Evolutionary conservation across 1,140 invertebrate genomes (phyloP).

Genomic region (Rhagoletis pomonella): DNA sequence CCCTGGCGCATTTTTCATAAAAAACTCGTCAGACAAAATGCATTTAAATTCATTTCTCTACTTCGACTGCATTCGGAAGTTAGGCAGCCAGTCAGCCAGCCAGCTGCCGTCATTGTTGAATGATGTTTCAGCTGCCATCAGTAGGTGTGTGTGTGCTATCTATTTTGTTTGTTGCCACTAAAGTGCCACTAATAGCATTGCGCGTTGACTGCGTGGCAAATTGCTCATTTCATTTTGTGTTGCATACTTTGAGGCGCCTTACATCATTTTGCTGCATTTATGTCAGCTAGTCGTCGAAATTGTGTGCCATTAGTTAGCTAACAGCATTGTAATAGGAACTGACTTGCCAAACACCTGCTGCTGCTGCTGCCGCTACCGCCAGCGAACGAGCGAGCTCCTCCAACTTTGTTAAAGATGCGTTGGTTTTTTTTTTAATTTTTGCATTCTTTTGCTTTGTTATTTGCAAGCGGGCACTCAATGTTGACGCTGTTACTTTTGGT

Average conservation of each 20-base stretch:
- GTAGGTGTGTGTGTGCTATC: not conserved
- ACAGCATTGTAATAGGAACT: not conserved
- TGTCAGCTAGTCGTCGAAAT: conserved; percentile 17
- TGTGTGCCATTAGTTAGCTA: conserved; percentile 38
- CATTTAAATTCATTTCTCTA: conserved; percentile 20
- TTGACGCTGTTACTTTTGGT: too few species aligned
- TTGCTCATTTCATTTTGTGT: conserved; percentile 27
- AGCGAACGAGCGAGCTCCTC: too few species aligned
- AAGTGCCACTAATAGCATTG: conserved; percentile 36
- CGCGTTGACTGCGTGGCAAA: not conserved
- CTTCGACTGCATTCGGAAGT: conserved; percentile 12
- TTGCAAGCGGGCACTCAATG: too few species aligned
- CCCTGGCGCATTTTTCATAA: conserved; percentile 31
- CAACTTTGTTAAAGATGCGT: too few species aligned
- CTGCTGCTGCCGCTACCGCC: not conserved
- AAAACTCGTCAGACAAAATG: conserved; percentile 38
- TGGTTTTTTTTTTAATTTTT: too few species aligned
- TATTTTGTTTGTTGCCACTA: not conserved
- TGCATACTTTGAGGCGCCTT: conserved; percentile 34
- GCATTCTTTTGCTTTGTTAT: too few species aligned
- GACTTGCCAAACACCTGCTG: not conserved
- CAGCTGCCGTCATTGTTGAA: conserved; percentile 2
- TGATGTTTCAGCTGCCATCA: not conserved
- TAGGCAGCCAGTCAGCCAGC: conserved; percentile 24
- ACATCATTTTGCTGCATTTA: conserved; percentile 21